Conservation (phyloP, 2,797 vertebrate species). For the Acrossocheilus fasciatus region DNA sequence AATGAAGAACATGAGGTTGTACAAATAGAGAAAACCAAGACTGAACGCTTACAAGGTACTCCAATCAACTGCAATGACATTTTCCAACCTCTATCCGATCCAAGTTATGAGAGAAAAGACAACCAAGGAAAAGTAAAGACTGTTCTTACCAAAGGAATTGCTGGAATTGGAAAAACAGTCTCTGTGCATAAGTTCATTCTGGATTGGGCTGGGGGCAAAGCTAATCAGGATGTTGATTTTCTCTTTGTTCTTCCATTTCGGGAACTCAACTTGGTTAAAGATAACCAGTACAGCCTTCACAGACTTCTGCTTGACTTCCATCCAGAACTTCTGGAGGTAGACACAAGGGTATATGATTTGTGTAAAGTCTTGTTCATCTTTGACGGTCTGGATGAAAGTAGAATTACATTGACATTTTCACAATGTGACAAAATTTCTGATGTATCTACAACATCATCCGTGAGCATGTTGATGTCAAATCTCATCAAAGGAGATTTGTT, state of each 20-base stretch:
- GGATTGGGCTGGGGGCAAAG: slow-evolving; percentile 53
- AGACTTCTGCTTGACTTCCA: slow-evolving; percentile 43
- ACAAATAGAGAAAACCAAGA: slow-evolving; percentile 43
- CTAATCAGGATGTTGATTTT: slow-evolving; percentile 52
- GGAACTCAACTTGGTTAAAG: slow-evolving; percentile 56
- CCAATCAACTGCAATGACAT: slow-evolving; percentile 47
- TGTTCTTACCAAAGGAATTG: slow-evolving; percentile 59
- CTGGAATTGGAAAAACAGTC: slow-evolving; percentile 59
- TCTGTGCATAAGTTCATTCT: slow-evolving; percentile 59
- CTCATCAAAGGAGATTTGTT: slow-evolving; percentile 53
- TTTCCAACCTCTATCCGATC: slow-evolving; percentile 25
- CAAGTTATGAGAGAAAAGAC: neutral
- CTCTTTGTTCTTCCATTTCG: slow-evolving; percentile 56
- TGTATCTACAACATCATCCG: slow-evolving; percentile 28
- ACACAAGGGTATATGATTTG: neutral
- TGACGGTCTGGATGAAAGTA: slow-evolving; percentile 61
- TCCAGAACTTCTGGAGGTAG: slow-evolving; percentile 6
- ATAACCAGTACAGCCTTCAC: slow-evolving; percentile 35
- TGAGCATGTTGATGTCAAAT: slow-evolving; percentile 41
- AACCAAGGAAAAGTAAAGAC: slow-evolving; percentile 25
- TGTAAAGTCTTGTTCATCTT: slow-evolving; percentile 52
- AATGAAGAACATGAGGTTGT: slow-evolving; percentile 54
- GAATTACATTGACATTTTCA: slow-evolving; percentile 45
- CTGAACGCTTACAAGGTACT: slow-evolving; percentile 23
- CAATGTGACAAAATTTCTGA: slow-evolving; percentile 15